Base-by-base conservation (phyloP, 2,797 vertebrate genomes). In the Syngnathus rostellatus region DNA sequence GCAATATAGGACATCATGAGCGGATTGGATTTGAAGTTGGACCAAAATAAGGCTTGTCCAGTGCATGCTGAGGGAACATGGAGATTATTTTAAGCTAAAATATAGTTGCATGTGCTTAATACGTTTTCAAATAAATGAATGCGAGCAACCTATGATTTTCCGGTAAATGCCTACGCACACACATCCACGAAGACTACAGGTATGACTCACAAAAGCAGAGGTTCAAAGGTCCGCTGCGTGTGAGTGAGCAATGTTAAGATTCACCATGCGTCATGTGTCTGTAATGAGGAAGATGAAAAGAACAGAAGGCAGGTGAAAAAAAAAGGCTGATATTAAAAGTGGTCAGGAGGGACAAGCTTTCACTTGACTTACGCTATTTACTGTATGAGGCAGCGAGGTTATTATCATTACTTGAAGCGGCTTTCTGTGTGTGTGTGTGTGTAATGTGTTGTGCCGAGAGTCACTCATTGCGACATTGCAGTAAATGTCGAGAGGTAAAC, bases 401-500 rank as follows among this genome's bases (percentile, higher is more conserved):
- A 45, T 75, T 60, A 74, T 71, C 73, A 43, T 75, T 55, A 73
- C 78, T 76, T 70, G 66, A 72, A 82, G 76, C 41, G 76, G 72
- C 63, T 66, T 31, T 55, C 60, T 69, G 64, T 72, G 77, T 73
- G 55, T 48, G 37, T 65, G 71, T 68, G 71, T 48, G 37, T 65
- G 71, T 68, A 71, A 68, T 78, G 72, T 67, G 65, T 80, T 63
- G 66, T 57, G 48, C 55, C 48, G 59, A 71, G 71, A 67, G 79
- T 85, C 80, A 81, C 66, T 86, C 72, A 75, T 78, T 77, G 76
- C 69, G 51, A 75, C 72, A 72, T 81, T 80, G 75, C 79, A 77
- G 81, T 82, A 83, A 80, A 81, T 78, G 81, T 79, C 71, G 68
- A 81, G 84, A 88, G 83, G 85, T 89, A 89, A 86, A 79, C 83